phyloP scores from a whole-genome alignment of 1,140 invertebrate species.

The Sogatella furcifera region DNA sequence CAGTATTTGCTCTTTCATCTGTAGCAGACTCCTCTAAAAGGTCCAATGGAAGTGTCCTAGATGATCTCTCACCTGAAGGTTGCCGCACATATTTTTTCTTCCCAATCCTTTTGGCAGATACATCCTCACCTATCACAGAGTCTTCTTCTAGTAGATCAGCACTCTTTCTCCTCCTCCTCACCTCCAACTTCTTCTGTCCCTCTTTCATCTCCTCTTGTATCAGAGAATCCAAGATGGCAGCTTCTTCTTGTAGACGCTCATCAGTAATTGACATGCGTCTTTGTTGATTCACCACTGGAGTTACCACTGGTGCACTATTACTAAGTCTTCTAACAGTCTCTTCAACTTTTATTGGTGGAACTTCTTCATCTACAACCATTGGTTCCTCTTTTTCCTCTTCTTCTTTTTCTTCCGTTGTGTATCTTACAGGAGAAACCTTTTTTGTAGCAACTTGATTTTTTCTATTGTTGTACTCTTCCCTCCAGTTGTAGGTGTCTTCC shows the following conservation, averaged over 20 bases:
- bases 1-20: too few species aligned
- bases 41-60: constrained; percentile 3
- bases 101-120: constrained; percentile 9
- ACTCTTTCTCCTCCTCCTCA: constrained; percentile 3
- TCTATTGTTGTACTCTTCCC: constrained; percentile 19
- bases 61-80: not conserved
- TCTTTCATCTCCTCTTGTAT: constrained; percentile 16
- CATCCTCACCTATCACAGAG: not conserved
- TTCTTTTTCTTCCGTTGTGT: not conserved
- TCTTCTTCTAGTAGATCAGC: too few species aligned
- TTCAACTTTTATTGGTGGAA: not conserved
- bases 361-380: not conserved
- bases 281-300: not conserved
- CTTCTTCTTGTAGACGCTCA: not conserved
- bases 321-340: not conserved
- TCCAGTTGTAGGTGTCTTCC: constrained; percentile 26
- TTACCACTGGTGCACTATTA: not conserved
- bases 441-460: not conserved
- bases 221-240: not conserved
- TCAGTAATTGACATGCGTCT: not conserved
- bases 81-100: constrained; percentile 11
- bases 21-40: not conserved
- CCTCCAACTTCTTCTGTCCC: constrained; percentile 23
- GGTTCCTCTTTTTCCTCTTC: not conserved
- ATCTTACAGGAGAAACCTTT: not conserved